Conservation (phyloP, 2,113 vertebrate species). For the Ceyx cyanopectus region DNA sequence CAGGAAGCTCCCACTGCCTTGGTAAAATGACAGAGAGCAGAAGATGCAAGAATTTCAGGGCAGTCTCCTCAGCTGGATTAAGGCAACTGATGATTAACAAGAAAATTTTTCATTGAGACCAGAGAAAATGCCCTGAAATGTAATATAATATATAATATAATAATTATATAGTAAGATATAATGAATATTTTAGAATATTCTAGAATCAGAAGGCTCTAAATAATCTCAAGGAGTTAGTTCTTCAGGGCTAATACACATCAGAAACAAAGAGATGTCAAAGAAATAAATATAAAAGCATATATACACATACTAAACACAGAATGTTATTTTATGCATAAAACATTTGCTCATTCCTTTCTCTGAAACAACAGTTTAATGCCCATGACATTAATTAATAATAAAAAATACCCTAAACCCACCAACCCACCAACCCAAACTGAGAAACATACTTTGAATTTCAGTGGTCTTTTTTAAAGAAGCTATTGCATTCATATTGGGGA, state of each 20-base stretch:
- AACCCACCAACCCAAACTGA: neutral
- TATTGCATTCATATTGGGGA: constrained; percentile 79
- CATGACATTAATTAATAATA: neutral
- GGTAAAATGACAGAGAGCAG: neutral
- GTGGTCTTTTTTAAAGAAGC: constrained; percentile 81
- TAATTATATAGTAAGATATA: no score
- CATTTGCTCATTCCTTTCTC: neutral
- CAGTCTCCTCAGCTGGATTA: neutral
- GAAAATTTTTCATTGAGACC: neutral
- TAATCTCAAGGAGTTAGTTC: neutral
- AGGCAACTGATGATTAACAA: neutral
- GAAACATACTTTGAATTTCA: constrained; percentile 84
- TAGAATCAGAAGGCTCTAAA: constrained; percentile 13
- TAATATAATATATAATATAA: no score
- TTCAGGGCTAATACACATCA: neutral
- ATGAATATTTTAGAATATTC: neutral
- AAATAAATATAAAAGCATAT: neutral
- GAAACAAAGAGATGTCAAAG: neutral
- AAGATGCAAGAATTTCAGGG: neutral
- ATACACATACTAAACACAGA: neutral
- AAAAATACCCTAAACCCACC: neutral
- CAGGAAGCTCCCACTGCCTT: neutral
- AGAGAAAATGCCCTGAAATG: neutral
- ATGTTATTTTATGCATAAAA: neutral
- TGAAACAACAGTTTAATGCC: neutral